These are phyloP conservation scores for Agrenia bidenticulata DNA, from an alignment of 2,888 invertebrate genomes.

Conservation along the genomic window DNA sequence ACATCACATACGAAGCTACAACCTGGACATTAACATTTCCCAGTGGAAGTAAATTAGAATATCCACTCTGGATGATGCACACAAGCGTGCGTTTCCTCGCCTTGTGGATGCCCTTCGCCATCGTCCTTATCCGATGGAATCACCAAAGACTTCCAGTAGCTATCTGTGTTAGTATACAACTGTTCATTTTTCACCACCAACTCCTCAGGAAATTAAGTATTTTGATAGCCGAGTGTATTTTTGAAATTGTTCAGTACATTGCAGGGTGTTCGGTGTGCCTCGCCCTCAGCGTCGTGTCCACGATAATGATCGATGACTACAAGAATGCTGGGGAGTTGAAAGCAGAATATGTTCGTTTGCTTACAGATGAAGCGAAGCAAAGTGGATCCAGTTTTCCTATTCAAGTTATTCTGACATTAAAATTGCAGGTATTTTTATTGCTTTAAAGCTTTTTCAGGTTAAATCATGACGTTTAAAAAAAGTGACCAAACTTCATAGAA, in stretches of 20 bases:
- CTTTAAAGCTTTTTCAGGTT: too few species aligned
- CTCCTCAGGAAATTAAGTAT: too few species aligned
- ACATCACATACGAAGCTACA: not conserved
- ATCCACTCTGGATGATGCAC: slow-evolving; percentile 17
- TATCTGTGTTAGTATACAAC: not conserved
- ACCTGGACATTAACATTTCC: slow-evolving; percentile 10
- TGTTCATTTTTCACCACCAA: too few species aligned
- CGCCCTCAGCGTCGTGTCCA: not conserved
- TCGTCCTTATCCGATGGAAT: slow-evolving; percentile 16
- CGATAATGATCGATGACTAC: slow-evolving; percentile 3
- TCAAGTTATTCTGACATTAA: not conserved
- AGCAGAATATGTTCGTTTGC: slow-evolving; percentile 5
- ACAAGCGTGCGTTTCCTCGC: slow-evolving; percentile 10
- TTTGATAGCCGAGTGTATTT: not conserved
- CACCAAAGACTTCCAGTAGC: not conserved
- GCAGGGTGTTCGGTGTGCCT: slow-evolving; percentile 19
- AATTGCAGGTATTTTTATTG: not conserved
- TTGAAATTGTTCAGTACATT: slow-evolving; percentile 22
- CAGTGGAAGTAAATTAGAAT: not conserved
- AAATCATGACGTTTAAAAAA: not conserved
- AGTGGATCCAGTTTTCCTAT: not conserved
- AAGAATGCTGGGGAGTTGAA: not conserved
- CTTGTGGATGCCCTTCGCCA: slow-evolving; percentile 36
- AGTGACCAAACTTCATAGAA: slow-evolving; percentile 12
- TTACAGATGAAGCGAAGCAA: slow-evolving; percentile 3